phyloP scores from a whole-genome alignment of 2,888 invertebrate genomes.

The Drosophila mulleri region DNA sequence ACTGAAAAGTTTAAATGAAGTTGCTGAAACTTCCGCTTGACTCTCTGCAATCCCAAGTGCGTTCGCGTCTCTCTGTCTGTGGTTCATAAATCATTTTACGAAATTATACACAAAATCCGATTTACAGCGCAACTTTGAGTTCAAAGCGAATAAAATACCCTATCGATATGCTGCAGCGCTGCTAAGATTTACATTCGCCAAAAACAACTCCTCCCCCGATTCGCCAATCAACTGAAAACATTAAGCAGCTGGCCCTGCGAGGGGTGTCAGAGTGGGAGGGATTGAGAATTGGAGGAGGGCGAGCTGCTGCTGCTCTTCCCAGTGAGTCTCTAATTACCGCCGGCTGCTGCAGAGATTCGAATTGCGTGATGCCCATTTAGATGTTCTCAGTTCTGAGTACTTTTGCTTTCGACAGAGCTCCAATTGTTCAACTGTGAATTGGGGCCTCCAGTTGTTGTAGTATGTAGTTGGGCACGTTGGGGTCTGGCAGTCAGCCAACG shows the following conservation, averaged over 20 bases:
- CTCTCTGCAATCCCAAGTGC: conserved; percentile 26
- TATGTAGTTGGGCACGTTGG: neutral
- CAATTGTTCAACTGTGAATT: conserved; percentile 38
- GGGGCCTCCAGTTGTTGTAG: conserved; percentile 10
- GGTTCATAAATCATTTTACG: conserved; percentile 52
- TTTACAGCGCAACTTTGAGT: conserved; percentile 40
- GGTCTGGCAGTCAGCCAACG: conserved; percentile 61
- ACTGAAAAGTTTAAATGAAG: conserved; percentile 49
- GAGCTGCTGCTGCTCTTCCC: neutral
- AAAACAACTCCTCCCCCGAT: conserved; percentile 16
- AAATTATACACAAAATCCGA: conserved; percentile 60
- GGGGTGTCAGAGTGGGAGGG: neutral
- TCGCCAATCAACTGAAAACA: conserved; percentile 15
- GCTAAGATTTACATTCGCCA: conserved; percentile 27
- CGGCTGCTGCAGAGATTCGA: conserved; percentile 51
- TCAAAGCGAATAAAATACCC: conserved; percentile 46
- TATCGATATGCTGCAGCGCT: conserved; percentile 21
- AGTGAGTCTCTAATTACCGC: conserved; percentile 60
- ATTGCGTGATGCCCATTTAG: conserved; percentile 48
- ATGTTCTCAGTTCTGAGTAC: conserved; percentile 20
- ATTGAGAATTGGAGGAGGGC: no score
- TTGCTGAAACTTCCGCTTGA: conserved; percentile 51
- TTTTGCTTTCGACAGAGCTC: conserved; percentile 54
- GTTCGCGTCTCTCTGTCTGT: neutral
- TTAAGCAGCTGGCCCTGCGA: conserved; percentile 30